A percentile compares a stretch with the other conserved stretches of the same genome.
These are phyloP conservation scores for Tipula vernalis DNA, from an alignment of 2,888 invertebrate species.

Conservation along the genomic window DNA sequence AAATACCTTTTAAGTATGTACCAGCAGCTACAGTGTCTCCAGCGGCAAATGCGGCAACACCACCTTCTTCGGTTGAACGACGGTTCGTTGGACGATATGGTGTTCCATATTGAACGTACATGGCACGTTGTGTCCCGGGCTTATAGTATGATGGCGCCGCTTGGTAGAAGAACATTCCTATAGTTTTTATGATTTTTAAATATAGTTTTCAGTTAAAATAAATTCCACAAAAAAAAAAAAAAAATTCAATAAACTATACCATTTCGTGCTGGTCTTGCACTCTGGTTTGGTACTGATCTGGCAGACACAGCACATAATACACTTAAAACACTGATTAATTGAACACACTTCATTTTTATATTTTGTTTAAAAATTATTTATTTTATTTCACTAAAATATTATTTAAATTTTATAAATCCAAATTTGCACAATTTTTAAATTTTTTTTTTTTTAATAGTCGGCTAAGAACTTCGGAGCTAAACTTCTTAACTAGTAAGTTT, in stretches of 20 bases:
- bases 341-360: slow-evolving; percentile 14
- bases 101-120: slow-evolving; percentile 29
- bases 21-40: slow-evolving; percentile 32
- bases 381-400: slow-evolving; percentile 7
- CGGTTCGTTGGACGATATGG: slow-evolving; percentile 24
- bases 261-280: slow-evolving; percentile 7
- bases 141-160: slow-evolving; percentile 24
- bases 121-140: slow-evolving; percentile 23
- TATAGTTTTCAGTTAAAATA: background rate
- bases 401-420: slow-evolving; percentile 1
- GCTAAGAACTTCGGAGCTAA: slow-evolving; percentile 28
- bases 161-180: slow-evolving; percentile 17
- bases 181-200: background rate
- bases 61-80: slow-evolving; percentile 28
- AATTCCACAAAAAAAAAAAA: background rate
- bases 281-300: background rate
- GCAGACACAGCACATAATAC: slow-evolving; percentile 11
- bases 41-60: slow-evolving; percentile 31
- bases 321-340: slow-evolving; percentile 10
- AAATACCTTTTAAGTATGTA: slow-evolving; percentile 31
- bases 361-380: background rate
- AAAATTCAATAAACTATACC: background rate
- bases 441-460: background rate
- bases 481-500: slow-evolving; percentile 36
- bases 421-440: background rate